phyloP scores from a whole-genome alignment of 2,888 invertebrate species.

The Idaea aversata region DNA sequence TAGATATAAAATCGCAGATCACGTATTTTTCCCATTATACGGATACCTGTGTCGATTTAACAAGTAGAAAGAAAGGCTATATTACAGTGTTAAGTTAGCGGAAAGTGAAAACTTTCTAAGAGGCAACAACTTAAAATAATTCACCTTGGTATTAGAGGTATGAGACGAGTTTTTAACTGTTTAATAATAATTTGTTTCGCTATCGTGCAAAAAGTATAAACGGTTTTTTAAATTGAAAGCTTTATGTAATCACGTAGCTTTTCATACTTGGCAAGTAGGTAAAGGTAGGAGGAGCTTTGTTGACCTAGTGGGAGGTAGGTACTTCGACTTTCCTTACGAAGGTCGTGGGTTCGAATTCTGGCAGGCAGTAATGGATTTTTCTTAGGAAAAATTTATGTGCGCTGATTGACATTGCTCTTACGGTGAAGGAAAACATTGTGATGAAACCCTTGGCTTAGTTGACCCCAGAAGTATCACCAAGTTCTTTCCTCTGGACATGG shows the following conservation, averaged over 20 bases:
- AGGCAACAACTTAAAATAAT: background rate
- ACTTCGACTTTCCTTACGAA: too few species aligned
- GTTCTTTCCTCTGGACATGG: too few species aligned
- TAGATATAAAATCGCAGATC: background rate
- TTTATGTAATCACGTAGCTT: background rate
- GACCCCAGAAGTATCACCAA: too few species aligned
- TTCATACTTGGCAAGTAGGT: background rate
- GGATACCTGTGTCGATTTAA: background rate
- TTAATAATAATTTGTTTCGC: background rate
- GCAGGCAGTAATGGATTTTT: too few species aligned
- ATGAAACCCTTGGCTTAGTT: too few species aligned
- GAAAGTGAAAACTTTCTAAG: background rate
- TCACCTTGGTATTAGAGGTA: background rate
- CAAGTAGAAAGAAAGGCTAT: slow-evolving; percentile 1
- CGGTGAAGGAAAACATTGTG: too few species aligned
- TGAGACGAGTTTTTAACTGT: background rate
- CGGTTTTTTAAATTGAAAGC: background rate
- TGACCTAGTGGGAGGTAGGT: too few species aligned
- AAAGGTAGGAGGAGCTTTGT: background rate
- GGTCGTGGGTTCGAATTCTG: too few species aligned
- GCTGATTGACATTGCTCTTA: too few species aligned
- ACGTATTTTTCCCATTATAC: background rate
- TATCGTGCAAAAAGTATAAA: background rate
- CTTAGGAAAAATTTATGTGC: too few species aligned
- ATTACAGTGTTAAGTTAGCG: background rate